phyloP scores from a whole-genome alignment of 2,888 invertebrate genomes.

The Ectemnius lituratus region DNA sequence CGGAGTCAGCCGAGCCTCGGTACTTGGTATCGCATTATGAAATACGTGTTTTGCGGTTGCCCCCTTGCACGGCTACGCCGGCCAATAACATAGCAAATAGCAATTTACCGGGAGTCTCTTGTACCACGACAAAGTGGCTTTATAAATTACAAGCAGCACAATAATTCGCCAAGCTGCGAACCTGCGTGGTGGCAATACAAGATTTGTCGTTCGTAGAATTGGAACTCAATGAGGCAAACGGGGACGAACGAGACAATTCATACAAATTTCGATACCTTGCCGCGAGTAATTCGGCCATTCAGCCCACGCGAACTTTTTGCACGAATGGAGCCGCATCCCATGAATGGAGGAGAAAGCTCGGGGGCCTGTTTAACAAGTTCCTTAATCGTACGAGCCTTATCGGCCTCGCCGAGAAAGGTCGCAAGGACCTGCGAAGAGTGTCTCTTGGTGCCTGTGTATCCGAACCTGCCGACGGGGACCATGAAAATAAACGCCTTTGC shows the following conservation, averaged over 20 bases:
- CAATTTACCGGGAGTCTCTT: background rate
- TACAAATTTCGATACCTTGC: constrained; percentile 1
- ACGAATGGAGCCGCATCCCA: constrained; percentile 24
- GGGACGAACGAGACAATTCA: background rate
- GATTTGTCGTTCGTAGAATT: background rate
- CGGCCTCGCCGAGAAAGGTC: constrained; percentile 43
- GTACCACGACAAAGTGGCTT: background rate
- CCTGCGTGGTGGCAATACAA: background rate
- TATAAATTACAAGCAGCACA: background rate
- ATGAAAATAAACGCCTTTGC: constrained; percentile 60
- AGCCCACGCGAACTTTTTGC: constrained; percentile 13
- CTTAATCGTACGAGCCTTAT: constrained; percentile 26
- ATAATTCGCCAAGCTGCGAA: background rate
- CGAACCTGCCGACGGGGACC: constrained; percentile 32
- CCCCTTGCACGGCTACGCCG: background rate
- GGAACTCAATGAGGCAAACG: background rate
- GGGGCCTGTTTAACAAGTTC: constrained; percentile 43
- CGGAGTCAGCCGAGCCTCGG: constrained; percentile 8
- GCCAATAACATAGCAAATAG: background rate
- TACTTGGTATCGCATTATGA: constrained; percentile 41
- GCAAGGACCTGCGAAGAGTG: constrained; percentile 42
- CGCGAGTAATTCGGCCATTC: constrained; percentile 23
- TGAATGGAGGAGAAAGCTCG: constrained; percentile 43
- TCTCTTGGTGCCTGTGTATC: constrained; percentile 38
- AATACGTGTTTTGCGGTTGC: constrained; percentile 17